Base-by-base conservation (phyloP, 2,888 invertebrate species). In the Pseudococcus jackbeardsleyi region DNA sequence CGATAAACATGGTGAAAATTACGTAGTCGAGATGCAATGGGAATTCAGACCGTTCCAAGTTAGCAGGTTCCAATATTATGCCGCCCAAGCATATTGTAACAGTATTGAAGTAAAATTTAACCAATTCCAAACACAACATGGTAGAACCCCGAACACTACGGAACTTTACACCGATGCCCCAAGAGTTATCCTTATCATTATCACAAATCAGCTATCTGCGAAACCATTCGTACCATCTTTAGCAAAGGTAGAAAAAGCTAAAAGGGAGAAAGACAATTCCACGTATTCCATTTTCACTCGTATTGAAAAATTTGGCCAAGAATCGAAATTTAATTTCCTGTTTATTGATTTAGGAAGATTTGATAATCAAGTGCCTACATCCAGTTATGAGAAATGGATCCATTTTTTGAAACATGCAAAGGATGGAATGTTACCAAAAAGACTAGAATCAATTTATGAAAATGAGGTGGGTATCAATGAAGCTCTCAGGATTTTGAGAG, bases 1-100 rank as follows among this genome's bases (percentile, higher is more conserved):
- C 68, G 15, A 68, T 68, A 68, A 68, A 68, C 68, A 68, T 68
- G 68, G 68, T 68, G 68, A 26, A 68, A 68, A 68, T 68, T 68
- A 68, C 68, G 12, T 68, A 68, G 6, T 68, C 68, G 4, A 68
- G 68, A 68, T 68, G 68, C 26, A 22, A 19, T 12, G 12, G 68
- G 15, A 19, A 5, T 68, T 68, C 68, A 68, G 12, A 26, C 68
- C 68, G 22, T 68, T 68, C 68, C 68, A 68, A 68, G 68, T 19
- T 68, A 68, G 68, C 22, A 68, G 15, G 68, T 68, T 19, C 68
- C 68, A 68, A 26, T 68, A 68, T 68, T 68, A 19, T 68, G 68
- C 68, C n/a, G 22, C 19, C 26, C 22, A 68, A 68, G 68, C 68
- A 19, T 68, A 68, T 26, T 68, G 68, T 19, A 22, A 68, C 4